Conservation (phyloP, 2,888 invertebrate genomes). For the Geotrupes spiniger region DNA sequence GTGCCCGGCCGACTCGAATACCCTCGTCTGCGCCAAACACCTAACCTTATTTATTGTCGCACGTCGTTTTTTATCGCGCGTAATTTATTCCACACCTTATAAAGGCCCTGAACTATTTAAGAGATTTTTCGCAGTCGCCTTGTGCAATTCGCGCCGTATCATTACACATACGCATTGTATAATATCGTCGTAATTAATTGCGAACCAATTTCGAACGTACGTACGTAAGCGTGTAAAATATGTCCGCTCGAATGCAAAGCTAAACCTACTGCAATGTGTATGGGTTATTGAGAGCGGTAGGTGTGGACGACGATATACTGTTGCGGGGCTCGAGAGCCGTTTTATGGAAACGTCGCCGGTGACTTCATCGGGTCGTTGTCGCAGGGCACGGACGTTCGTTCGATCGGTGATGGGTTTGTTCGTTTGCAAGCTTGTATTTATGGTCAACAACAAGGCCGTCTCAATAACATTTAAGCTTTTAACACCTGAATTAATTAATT, state of each 20-base stretch:
- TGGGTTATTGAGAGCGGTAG: background rate
- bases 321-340: background rate
- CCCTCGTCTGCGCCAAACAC: too few species aligned
- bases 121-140: background rate
- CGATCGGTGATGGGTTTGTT: too few species aligned
- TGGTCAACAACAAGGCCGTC: too few species aligned
- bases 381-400: too few species aligned
- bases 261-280: conserved; percentile 1
- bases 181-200: conserved; percentile 1
- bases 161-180: conserved; percentile 2
- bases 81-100: conserved; percentile 4
- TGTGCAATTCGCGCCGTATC: background rate
- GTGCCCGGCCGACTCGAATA: too few species aligned
- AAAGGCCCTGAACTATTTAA: conserved; percentile 1
- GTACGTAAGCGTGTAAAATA: background rate
- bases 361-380: too few species aligned
- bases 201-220: background rate
- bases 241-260: background rate
- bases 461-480: too few species aligned
- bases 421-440: too few species aligned
- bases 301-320: conserved; percentile 4
- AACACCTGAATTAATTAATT: too few species aligned
- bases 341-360: conserved; percentile 1
- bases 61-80: background rate
- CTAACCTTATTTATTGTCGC: background rate